phyloP scores from a whole-genome alignment of 2,113 vertebrate genomes.

The Oceanites oceanicus region DNA sequence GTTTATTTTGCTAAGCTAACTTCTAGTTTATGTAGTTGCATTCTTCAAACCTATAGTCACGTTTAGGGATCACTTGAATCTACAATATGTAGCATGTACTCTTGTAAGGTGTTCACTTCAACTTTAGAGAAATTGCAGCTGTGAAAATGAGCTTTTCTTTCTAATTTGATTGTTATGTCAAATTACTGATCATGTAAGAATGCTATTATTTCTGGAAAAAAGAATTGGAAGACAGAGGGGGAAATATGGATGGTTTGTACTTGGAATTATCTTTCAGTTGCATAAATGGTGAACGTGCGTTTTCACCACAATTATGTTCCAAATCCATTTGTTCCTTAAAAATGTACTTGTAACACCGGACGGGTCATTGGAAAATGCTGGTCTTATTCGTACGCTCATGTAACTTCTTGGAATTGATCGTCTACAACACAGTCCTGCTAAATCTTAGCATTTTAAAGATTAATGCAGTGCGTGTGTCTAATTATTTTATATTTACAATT shows the following conservation, averaged over 20 bases:
- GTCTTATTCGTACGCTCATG: background rate
- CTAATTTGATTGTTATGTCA: background rate
- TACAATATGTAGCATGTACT: rapidly evolving
- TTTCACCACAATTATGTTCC: background rate
- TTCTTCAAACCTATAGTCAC: background rate
- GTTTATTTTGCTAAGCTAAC: background rate
- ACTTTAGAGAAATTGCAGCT: background rate
- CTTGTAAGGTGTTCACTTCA: background rate
- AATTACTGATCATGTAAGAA: background rate
- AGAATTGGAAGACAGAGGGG: background rate
- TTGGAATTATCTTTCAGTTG: background rate
- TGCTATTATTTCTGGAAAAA: background rate
- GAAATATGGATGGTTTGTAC: background rate
- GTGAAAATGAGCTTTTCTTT: background rate
- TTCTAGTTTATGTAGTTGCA: background rate
- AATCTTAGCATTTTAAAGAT: background rate
- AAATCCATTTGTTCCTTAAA: background rate
- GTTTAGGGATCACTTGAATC: background rate
- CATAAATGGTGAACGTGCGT: background rate
- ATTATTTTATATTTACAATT: background rate
- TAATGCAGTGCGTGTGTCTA: background rate
- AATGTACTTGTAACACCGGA: background rate
- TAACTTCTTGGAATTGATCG: background rate
- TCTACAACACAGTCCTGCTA: no score
- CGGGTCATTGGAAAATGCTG: background rate